Base-by-base conservation (phyloP, 1,140 invertebrate species). In the Leucophenga varia region DNA sequence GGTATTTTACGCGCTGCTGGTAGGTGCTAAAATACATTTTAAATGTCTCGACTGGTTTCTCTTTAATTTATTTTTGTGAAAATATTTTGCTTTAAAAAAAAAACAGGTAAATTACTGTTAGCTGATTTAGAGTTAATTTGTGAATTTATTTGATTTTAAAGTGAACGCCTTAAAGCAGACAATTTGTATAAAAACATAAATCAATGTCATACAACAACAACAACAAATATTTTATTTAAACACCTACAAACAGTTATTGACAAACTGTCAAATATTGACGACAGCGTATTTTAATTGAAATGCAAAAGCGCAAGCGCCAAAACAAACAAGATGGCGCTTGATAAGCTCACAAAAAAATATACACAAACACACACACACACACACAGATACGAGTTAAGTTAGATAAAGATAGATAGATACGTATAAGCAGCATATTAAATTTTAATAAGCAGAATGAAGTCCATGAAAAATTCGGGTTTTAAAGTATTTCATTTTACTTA, bases 301-400 rank as follows among this genome's bases (percentile, higher is more conserved):
- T 65, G 65, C 64, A 68, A 67, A 67, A 63, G 64, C 63, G 63
- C 63, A 67, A 67, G 64, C 63, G 64, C 63, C 63, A 67, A 57
- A 61, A 60, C 47, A 61, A 63, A 67, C 61, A 67, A 67, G 63
- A 67, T 67, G 63, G 63, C 63, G 63, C 63, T 67, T 44, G 63
- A 67, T 67, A 67, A 67, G n/a, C n/a, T n/a, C n/a, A n/a, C n/a
- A n/a, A n/a, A 57, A 59, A 61, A 57, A 42, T 43, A 10, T 45
- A 52, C 21, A 61, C 59, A 61, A 63, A 54, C 50, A 44, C 51
- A 47, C 32, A 46, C 22, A 46, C 31, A 47, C 43, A 55, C 47
- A 52, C 35, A 47, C 21, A 40, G 45, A 12, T 32, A 20, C 25
- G 42, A 28, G 49, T 38, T 10, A 58, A 55, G n/a, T n/a, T 65